Conservation (phyloP, 2,888 invertebrate genomes). For the Metacarcinus magister region DNA sequence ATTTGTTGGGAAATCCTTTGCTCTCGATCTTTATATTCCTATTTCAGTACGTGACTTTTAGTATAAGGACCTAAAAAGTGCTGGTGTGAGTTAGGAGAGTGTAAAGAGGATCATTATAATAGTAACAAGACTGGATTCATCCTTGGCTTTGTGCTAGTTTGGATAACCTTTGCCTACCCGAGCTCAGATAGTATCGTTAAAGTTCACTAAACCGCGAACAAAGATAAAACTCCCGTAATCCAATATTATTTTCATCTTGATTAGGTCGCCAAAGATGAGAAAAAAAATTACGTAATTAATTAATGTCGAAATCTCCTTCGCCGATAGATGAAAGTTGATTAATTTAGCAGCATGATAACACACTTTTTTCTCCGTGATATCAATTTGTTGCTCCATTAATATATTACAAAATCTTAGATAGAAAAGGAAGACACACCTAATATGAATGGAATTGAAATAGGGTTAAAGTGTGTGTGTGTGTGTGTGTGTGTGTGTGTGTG, state of each 20-base stretch:
- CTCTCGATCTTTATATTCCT: neutral
- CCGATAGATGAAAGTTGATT: neutral
- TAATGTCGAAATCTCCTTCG: neutral
- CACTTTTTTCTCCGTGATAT: neutral
- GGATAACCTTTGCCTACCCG: neutral
- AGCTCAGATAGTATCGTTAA: neutral
- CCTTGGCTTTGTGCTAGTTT: neutral
- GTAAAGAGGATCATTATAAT: neutral
- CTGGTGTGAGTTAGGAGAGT: neutral
- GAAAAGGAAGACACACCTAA: neutral
- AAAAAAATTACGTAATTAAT: neutral
- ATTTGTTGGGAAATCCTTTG: neutral
- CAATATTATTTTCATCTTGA: neutral
- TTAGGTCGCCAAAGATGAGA: neutral
- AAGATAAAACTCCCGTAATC: neutral
- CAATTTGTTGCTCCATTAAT: neutral
- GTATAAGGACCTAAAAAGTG: neutral
- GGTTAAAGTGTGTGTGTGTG: neutral
- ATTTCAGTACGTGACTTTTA: neutral
- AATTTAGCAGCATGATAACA: neutral
- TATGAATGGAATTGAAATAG: neutral
- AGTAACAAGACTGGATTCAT: neutral
- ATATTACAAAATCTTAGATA: neutral
- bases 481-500: neutral
- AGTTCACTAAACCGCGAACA: slow-evolving; percentile 16